Conservation (phyloP, 64 coral and sea anemone genomes). For the Dendrophyllia cribrosa region DNA sequence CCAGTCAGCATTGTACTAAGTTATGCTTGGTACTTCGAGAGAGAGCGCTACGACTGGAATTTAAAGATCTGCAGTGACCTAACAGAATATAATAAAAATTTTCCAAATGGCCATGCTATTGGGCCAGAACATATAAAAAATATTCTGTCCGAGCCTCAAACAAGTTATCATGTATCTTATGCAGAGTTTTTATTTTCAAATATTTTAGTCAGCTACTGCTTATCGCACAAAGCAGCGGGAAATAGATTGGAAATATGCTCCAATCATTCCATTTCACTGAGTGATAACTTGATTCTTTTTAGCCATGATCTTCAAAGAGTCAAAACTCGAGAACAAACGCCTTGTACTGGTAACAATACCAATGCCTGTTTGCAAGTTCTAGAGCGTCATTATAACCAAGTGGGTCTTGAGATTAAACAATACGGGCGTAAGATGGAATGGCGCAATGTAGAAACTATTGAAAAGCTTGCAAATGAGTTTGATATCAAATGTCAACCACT, state of each 20-base stretch:
- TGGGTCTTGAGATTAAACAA: conserved; percentile 27
- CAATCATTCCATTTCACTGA: neutral
- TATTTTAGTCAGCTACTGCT: conserved; percentile 38
- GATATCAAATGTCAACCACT: neutral
- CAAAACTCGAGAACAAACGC: neutral
- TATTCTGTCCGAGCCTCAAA: conserved; percentile 41
- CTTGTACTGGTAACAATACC: conserved; percentile 27
- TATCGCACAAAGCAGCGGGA: conserved; percentile 32
- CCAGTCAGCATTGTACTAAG: conserved; percentile 46
- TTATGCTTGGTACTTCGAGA: conserved; percentile 72
- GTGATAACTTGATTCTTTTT: conserved; percentile 33
- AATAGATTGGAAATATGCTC: conserved; percentile 3
- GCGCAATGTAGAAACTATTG: conserved; percentile 32
- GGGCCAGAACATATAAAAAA: neutral
- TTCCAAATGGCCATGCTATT: conserved; percentile 25
- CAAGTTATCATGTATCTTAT: conserved; percentile 37
- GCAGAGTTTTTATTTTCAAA: neutral
- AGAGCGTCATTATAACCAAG: conserved; percentile 36
- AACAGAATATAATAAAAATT: conserved; percentile 31
- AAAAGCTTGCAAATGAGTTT: conserved; percentile 3
- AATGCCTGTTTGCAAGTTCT: conserved; percentile 44
- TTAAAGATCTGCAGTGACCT: conserved; percentile 41
- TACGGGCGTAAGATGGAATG: conserved; percentile 28
- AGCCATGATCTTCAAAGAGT: conserved; percentile 57
- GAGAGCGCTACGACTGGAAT: conserved; percentile 61